phyloP scores from a whole-genome alignment of 2,888 invertebrate genomes.

The Cybosia mesomella region DNA sequence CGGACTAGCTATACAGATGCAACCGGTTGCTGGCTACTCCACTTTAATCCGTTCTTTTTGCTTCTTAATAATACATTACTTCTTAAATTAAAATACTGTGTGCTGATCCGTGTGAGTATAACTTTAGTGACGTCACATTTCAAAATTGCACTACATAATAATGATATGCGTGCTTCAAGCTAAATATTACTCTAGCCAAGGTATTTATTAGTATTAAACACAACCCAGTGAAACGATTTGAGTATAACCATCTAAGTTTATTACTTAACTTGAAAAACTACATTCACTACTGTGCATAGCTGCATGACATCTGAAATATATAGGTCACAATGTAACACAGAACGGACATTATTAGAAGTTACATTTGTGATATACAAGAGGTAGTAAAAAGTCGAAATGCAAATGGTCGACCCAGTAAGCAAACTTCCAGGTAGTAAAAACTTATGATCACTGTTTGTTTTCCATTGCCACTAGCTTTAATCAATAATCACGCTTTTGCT shows the following conservation, averaged over 20 bases:
- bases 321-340: background rate
- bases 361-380: background rate
- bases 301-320: background rate
- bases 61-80: background rate
- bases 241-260: conserved; percentile 33
- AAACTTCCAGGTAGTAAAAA: background rate
- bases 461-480: too few species aligned
- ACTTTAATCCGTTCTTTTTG: background rate
- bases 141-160: conserved; percentile 51
- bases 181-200: conserved; percentile 41
- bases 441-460: background rate
- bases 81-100: background rate
- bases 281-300: conserved; percentile 38
- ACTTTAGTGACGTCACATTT: conserved; percentile 39
- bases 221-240: conserved; percentile 30
- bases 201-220: conserved; percentile 45
- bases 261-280: conserved; percentile 38
- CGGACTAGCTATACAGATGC: background rate
- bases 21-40: background rate
- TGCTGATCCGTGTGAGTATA: background rate
- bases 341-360: background rate
- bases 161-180: conserved; percentile 51
- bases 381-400: background rate
- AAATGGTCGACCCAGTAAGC: background rate
- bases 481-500: too few species aligned